phyloP scores from a whole-genome alignment of 2,797 vertebrate species.

The Cephalopachus bancanus region DNA sequence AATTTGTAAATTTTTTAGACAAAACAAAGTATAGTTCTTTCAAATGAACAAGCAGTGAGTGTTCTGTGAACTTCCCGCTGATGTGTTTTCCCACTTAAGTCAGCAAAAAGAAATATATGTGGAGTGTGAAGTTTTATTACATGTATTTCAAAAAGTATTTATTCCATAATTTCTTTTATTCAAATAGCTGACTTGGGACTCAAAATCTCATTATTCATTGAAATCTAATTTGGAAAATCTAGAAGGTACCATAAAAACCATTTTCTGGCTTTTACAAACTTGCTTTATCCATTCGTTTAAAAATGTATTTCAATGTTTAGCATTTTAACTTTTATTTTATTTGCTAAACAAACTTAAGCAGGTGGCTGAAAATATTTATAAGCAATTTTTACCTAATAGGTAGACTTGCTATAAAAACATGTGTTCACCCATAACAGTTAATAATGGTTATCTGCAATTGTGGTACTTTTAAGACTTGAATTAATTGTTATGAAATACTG shows the following conservation, averaged over 20 bases:
- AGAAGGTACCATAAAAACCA: neutral
- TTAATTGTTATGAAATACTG: neutral
- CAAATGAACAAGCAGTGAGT: neutral
- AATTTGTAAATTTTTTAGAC: slow-evolving; percentile 26
- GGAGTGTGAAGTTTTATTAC: neutral
- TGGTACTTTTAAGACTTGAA: neutral
- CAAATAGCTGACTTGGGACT: neutral
- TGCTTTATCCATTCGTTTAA: neutral
- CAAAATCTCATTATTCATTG: neutral
- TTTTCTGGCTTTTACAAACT: neutral
- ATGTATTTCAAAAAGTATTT: neutral
- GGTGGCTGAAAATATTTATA: slow-evolving; percentile 14
- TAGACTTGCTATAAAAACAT: neutral
- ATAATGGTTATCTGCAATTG: neutral
- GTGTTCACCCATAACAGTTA: neutral
- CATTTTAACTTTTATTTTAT: neutral
- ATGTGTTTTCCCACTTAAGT: neutral
- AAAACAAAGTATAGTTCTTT: neutral
- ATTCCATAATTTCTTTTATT: neutral
- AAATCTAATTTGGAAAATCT: neutral
- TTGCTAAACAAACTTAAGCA: neutral
- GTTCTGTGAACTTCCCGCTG: neutral
- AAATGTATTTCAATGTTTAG: neutral
- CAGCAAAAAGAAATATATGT: neutral
- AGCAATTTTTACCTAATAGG: neutral